These are phyloP conservation scores for Rhizoglyphus robini DNA, from an alignment of 1,140 invertebrate species.

Conservation along the genomic window DNA sequence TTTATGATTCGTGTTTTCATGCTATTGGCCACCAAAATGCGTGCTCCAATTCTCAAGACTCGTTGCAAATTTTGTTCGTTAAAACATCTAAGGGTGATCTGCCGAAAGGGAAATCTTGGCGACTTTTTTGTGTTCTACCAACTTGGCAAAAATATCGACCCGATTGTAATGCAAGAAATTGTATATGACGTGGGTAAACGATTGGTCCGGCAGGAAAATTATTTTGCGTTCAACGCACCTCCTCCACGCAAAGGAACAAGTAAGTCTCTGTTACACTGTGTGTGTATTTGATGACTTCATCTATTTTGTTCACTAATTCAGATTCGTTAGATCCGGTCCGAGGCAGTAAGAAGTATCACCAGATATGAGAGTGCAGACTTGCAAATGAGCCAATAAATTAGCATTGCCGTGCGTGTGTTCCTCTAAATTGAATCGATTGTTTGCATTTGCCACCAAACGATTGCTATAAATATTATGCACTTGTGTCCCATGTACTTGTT, in stretches of 20 bases:
- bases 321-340: neutral
- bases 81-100: conserved; percentile 21
- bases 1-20: conserved; percentile 23
- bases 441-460: too few relatives aligned
- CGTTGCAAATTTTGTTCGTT: conserved; percentile 15
- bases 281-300: neutral
- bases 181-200: conserved; percentile 14
- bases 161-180: conserved; percentile 23
- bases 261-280: too few relatives aligned
- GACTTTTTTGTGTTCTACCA: conserved; percentile 89
- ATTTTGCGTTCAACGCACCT: neutral
- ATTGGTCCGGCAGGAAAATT: conserved; percentile 2
- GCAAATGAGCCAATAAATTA: too few relatives aligned
- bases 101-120: conserved; percentile 53
- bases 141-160: conserved; percentile 79
- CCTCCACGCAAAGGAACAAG: neutral
- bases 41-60: conserved; percentile 16
- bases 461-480: neutral
- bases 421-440: too few relatives aligned
- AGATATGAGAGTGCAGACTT: too few relatives aligned
- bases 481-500: neutral
- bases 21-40: conserved; percentile 6
- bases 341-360: neutral
- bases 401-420: too few relatives aligned
- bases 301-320: neutral